phyloP scores from a whole-genome alignment of 2,888 invertebrate species.

The Resseliella maxima region DNA sequence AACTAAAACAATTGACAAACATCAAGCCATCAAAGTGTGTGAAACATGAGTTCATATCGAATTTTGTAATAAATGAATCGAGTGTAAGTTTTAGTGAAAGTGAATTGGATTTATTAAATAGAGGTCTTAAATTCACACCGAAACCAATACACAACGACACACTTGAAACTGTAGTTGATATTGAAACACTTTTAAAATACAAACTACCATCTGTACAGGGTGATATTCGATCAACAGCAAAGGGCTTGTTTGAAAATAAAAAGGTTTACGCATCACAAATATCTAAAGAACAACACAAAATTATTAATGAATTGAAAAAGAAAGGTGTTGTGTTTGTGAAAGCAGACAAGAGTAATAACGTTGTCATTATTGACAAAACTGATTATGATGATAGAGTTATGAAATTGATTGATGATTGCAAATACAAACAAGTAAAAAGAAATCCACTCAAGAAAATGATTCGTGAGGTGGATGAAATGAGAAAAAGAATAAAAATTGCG shows the following conservation, averaged over 20 bases:
- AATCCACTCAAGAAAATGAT: neutral
- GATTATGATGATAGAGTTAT: neutral
- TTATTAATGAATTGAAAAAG: neutral
- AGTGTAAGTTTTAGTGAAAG: neutral
- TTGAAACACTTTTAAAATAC: conserved; percentile 24
- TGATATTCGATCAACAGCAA: neutral
- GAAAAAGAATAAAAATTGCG: neutral
- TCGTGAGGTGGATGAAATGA: neutral
- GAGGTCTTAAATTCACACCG: conserved; percentile 1
- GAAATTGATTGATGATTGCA: neutral
- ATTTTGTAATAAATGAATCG: conserved; percentile 7
- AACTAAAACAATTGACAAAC: neutral
- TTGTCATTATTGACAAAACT: neutral
- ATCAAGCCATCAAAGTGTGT: too few relatives aligned
- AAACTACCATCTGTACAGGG: neutral
- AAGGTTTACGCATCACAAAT: neutral
- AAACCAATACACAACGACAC: neutral
- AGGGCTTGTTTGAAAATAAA: neutral
- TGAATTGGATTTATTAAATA: neutral
- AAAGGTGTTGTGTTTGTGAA: neutral
- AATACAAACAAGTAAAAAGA: conserved; percentile 1
- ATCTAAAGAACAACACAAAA: neutral
- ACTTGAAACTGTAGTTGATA: neutral
- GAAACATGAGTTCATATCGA: neutral
- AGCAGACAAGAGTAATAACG: neutral